Base-by-base conservation (phyloP, 2,113 vertebrate genomes). In the Chaetops frenatus region DNA sequence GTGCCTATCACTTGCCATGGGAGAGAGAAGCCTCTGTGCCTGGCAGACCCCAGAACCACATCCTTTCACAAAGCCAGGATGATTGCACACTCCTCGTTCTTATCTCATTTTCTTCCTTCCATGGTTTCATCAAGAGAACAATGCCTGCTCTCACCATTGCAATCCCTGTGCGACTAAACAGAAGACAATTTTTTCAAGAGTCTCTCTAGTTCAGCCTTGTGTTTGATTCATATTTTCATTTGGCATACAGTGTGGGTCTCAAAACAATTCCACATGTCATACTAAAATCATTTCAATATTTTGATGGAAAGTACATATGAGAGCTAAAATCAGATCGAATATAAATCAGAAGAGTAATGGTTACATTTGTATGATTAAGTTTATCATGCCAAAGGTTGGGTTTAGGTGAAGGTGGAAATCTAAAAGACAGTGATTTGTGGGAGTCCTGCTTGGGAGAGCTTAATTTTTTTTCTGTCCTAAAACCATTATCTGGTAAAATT, bases 221-320 rank as follows among this genome's bases (percentile, higher is more conserved):
- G 7, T 83, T 95, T 91, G 87, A 94, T 95, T 95, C 94, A 88
- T 81, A 60, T 92, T 97, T 97, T 94, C 72, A 92, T 89, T 89
- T 94, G 77, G 88, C 66, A 77, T 92, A 64, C 86, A 70, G 56
- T 90, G 69, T 64, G 48, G 74, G 18, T 96, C 94, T 97, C 89
- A 90, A 64, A 97, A 92, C 69, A 92, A 91, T 97, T 96, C 88
- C 58, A 73, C 57, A 24, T 88, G 82, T 95, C 91, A 90, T 71
- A 74, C 79, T 94, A 71, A 96, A 94, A 95, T 96, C 87, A 92
- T 72, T 71, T 90, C 89, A 94, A 73, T 91, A 91, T 96, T 92
- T 81, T 74, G 72, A 92, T 79, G 56, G 87, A 95, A 96, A 94
- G 86, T 76, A 80, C 81, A 64, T 69, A 72, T 50, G 50, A 86